Evolutionary conservation across 2,888 invertebrate genomes (phyloP), one percentile per base, ranked within the genome.

Genomic region (Sminthurinus aureus): DNA sequence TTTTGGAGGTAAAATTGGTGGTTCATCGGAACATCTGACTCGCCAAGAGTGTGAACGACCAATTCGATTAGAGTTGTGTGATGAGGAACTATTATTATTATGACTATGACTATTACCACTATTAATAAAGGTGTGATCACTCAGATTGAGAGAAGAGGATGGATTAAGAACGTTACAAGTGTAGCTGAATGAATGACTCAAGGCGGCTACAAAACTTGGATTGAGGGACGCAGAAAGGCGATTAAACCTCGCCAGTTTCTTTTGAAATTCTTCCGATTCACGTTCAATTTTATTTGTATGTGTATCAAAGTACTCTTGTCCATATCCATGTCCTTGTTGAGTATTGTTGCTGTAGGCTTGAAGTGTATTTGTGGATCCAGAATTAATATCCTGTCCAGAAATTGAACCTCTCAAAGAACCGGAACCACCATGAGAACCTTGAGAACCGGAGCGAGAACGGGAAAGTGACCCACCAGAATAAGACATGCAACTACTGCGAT

Each of bases 181-280:
- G 38, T 6, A 6, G 26, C n/a, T n/a, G 6, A 78, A 20, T 8
- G 83, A 51, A 20, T 76, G 81, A n/a, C 80, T 84, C 12, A 86
- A 71, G n/a, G 85, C 85, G 20, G 86, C 85, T 52, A 84, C 84
- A 82, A 87, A 86, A 77, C 82, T 87, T 4, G 87, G 85, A 84
- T 83, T 87, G 4, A 88, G 82, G 12, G 83, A 85, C 50, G 86
- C 84, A 0, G 88, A 88, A 0, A 88, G 74, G 58, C 86, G 80
- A 75, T 88, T 87, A 38, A 88, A 88, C 52, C 85, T 85, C 0
- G 86, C 88, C 18, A 88, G 79, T 83, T 88, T 88, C 18, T 82
- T 51, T 71, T 85, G 85, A 75, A 73, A 83, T 26, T 79, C 79
- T 11, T 74, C 74, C 0, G 74, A 74, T 8, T 74, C 74, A 15